Base-by-base conservation (phyloP, 2,888 invertebrate species). In the Venusia cambrica region DNA sequence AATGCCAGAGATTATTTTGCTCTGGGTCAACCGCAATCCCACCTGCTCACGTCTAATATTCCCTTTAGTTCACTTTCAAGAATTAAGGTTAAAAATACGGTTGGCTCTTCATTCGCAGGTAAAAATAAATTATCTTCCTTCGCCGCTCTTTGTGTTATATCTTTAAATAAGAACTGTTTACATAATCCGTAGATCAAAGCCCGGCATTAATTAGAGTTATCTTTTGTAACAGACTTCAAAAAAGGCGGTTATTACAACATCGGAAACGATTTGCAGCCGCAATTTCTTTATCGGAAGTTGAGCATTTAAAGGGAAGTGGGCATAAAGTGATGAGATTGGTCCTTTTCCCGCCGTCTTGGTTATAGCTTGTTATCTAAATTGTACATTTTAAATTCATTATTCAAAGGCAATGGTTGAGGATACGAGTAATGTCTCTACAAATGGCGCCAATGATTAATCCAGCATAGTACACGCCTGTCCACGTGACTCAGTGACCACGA, bases 401-500 rank as follows among this genome's bases (percentile, higher is more conserved):
- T n/a, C n/a, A n/a, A n/a, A n/a, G n/a, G n/a, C n/a, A n/a, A n/a
- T n/a, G n/a, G n/a, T n/a, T n/a, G n/a, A n/a, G n/a, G n/a, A n/a
- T n/a, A n/a, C n/a, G n/a, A n/a, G 12, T 31, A 26, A 32, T 42
- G 42, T 49, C 46, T 18, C 18, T 36, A 39, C 34, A 34, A 44
- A 44, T 37, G 56, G 68, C 68, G 70, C 62, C 62, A 57, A 57
- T 64, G 62, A 63, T 64, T 62, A 62, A 61, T 54, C 54, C 39
- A 45, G 38, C 51, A 40, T 57, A 52, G 51, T 41, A 47, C 58
- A 59, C 51, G 51, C 51, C 67, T 57, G 64, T 68, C 62, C 62
- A 65, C 55, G 59, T 77, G 77, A 76, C 71, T 76, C 78, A 76
- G 57, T 68, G 63, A 69, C 73, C 73, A 57, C 70, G 57, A 51